Conservation (phyloP, 1,140 invertebrate genomes). For the Sinonovacula constricta region DNA sequence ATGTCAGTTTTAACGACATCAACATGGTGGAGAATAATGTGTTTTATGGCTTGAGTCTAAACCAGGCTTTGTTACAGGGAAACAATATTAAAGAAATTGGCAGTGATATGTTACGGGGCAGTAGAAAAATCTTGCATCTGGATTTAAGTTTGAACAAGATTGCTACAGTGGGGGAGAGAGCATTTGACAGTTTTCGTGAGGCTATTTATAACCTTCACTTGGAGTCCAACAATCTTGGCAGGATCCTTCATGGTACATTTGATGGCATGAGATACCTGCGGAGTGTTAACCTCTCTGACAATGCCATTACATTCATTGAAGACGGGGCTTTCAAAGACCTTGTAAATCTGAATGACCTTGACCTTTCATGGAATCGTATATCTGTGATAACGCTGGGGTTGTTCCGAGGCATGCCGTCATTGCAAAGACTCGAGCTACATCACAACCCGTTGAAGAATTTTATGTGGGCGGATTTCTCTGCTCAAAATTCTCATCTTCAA, state of each 20-base stretch:
- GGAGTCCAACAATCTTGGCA: conserved; percentile 20
- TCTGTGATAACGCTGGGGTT: conserved; percentile 8
- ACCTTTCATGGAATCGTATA: conserved; percentile 51
- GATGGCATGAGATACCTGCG: conserved; percentile 43
- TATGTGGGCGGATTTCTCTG: conserved; percentile 9
- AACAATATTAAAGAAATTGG: conserved; percentile 38
- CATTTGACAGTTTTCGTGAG: conserved; percentile 50
- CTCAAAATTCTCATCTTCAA: neutral
- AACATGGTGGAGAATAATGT: neutral
- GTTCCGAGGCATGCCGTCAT: conserved; percentile 26
- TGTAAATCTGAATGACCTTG: conserved; percentile 44
- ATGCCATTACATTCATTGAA: conserved; percentile 46
- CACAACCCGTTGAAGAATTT: conserved; percentile 43
- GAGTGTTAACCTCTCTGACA: conserved; percentile 35
- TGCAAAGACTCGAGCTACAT: conserved; percentile 38
- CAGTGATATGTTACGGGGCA: conserved; percentile 26
- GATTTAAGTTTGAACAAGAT: conserved; percentile 40
- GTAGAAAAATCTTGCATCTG: conserved; percentile 13
- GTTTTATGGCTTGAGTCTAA: conserved; percentile 30
- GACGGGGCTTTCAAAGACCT: conserved; percentile 40
- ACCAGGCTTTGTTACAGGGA: conserved; percentile 14
- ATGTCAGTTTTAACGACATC: conserved; percentile 43
- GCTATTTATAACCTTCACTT: conserved; percentile 30
- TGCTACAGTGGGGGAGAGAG: conserved; percentile 2
- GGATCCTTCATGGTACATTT: conserved; percentile 42